Evolutionary conservation across 2,113 vertebrate species (phyloP).

Genomic region (Tupaia chinensis): DNA sequence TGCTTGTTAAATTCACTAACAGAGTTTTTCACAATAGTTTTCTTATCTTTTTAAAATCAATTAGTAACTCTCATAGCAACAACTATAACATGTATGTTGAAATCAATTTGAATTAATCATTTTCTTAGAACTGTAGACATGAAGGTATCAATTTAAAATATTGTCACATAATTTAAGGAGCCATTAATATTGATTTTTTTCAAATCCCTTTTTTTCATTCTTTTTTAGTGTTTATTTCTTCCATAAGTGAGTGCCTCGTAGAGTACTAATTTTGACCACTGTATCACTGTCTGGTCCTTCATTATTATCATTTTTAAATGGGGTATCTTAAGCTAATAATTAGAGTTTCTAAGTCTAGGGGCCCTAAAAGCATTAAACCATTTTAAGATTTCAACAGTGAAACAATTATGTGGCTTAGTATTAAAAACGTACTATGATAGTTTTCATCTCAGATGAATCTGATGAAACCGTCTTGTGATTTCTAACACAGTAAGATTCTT

Average conservation of each 20-base stretch:
- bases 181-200: too few species aligned
- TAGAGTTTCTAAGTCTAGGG: neutral
- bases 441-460: neutral
- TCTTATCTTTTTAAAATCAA: constrained; percentile 15
- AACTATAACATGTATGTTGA: neutral
- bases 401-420: neutral
- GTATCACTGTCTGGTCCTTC: neutral
- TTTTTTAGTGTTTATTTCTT: too few species aligned
- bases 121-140: neutral
- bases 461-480: neutral
- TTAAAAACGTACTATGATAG: neutral
- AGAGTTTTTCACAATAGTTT: constrained; percentile 4
- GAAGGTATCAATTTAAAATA: neutral
- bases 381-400: constrained; percentile 15
- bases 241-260: too few species aligned
- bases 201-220: too few species aligned
- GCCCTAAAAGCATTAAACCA: neutral
- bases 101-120: constrained; percentile 11
- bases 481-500: neutral
- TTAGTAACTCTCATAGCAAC: neutral
- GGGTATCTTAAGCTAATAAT: neutral
- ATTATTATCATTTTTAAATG: neutral
- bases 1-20: neutral
- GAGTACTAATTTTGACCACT: too few species aligned
- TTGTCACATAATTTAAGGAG: neutral